Evolutionary conservation across 2,113 vertebrate species (phyloP).

Genomic region (Corythornis vintsioides): DNA sequence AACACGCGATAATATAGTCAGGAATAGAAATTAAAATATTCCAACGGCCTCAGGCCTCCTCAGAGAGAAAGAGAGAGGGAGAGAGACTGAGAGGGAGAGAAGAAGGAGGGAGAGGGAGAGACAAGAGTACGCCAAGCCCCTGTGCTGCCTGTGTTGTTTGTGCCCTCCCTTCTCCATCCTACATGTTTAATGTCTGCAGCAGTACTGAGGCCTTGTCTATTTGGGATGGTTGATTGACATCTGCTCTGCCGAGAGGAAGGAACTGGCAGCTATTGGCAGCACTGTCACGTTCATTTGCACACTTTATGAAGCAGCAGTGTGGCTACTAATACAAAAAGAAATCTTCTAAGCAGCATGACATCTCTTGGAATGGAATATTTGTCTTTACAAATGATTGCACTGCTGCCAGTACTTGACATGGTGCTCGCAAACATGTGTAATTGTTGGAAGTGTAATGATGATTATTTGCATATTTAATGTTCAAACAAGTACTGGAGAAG

Average conservation of each 20-base stretch:
- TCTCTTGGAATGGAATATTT: constrained; percentile 95
- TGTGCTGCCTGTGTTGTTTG: constrained; percentile 69
- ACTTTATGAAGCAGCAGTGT: constrained; percentile 89
- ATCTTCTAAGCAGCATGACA: constrained; percentile 94
- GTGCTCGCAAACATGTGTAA: constrained; percentile 87
- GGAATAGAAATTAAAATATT: constrained; percentile 80
- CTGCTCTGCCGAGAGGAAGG: constrained; percentile 87
- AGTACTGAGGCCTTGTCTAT: constrained; percentile 76
- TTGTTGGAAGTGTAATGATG: constrained; percentile 87
- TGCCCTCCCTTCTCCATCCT: constrained; percentile 74
- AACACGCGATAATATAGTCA: constrained; percentile 75
- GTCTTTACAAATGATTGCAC: constrained; percentile 85
- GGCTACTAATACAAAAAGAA: constrained; percentile 88
- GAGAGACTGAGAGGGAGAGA: constrained; percentile 37
- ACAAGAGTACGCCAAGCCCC: constrained; percentile 19
- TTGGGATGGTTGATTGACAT: constrained; percentile 90
- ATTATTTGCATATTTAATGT: constrained; percentile 89
- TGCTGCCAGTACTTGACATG: constrained; percentile 85
- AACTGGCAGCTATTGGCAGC: constrained; percentile 80
- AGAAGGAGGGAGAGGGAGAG: constrained; percentile 23
- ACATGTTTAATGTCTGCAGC: constrained; percentile 79
- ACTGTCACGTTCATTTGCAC: constrained; percentile 81
- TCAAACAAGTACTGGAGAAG: constrained; percentile 83
- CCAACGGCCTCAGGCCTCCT: constrained; percentile 66
- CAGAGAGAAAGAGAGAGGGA: constrained; percentile 23